Conservation (phyloP, 2,888 invertebrate genomes). For the Dusona sp. region DNA sequence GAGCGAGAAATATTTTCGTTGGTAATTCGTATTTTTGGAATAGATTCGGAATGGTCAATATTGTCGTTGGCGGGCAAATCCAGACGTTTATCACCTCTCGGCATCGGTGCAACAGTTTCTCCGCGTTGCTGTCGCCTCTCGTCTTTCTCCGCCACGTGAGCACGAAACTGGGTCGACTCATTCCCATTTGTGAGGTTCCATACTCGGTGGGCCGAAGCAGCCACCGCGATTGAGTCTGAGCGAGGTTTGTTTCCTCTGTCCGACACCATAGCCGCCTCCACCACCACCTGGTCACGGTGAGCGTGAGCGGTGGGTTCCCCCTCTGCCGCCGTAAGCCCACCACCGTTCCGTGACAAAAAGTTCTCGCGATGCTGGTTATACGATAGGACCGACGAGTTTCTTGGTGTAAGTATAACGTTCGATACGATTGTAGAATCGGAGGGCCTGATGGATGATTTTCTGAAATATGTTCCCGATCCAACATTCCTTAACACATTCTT, state of each 20-base stretch:
- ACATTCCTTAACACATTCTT: conserved; percentile 76
- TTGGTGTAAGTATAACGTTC: conserved; percentile 76
- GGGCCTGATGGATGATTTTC: conserved; percentile 73
- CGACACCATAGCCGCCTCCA: conserved; percentile 61
- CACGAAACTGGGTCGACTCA: conserved; percentile 75
- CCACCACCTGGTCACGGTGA: conserved; percentile 54
- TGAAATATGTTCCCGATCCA: conserved; percentile 74
- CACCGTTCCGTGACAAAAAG: conserved; percentile 55
- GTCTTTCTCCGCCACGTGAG: conserved; percentile 23
- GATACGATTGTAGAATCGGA: conserved; percentile 78
- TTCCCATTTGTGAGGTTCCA: conserved; percentile 71
- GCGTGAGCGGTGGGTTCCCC: conserved; percentile 78
- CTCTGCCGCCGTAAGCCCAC: conserved; percentile 16
- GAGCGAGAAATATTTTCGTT: conserved; percentile 21
- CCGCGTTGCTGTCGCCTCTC: conserved; percentile 31
- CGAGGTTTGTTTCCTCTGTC: conserved; percentile 69
- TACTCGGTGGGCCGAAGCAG: conserved; percentile 71
- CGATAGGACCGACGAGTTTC: conserved; percentile 63
- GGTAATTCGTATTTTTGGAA: background rate
- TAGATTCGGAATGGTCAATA: background rate
- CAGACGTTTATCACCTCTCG: conserved; percentile 24
- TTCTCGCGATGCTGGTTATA: conserved; percentile 63
- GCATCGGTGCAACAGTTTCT: conserved; percentile 14
- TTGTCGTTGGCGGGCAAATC: background rate
- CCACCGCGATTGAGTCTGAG: conserved; percentile 32